phyloP scores from a whole-genome alignment of 2,113 vertebrate genomes.

The Bufo gargarizans region DNA sequence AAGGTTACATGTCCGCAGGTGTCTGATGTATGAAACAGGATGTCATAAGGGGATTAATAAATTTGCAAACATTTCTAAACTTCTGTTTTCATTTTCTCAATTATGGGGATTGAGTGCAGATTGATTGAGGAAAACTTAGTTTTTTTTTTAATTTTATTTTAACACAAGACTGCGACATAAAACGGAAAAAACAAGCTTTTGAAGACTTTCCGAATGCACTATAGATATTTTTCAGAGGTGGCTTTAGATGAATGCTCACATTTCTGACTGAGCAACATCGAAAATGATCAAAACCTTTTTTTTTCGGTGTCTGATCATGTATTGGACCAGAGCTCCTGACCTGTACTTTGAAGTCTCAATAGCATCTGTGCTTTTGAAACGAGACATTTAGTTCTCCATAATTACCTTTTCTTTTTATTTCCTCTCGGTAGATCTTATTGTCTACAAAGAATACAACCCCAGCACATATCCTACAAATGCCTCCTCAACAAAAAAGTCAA shows the following conservation, averaged over 20 bases:
- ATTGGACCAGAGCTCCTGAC: not conserved
- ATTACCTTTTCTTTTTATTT: not conserved
- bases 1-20: too few relatives aligned
- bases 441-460: conserved; percentile 18
- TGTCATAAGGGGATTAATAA: too few relatives aligned
- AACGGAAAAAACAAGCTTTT: too few relatives aligned
- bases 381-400: conserved; percentile 21
- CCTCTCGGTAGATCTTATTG: not conserved
- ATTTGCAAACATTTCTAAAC: too few relatives aligned
- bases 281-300: conserved; percentile 10
- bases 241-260: not conserved
- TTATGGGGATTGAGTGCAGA: too few relatives aligned
- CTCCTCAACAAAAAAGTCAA: not conserved
- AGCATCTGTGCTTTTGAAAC: conserved; percentile 27
- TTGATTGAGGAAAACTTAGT: too few relatives aligned
- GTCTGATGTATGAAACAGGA: too few relatives aligned
- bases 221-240: not conserved
- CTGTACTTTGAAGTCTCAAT: conserved; percentile 5
- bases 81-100: too few relatives aligned
- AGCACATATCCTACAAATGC: not conserved
- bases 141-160: too few relatives aligned
- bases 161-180: too few relatives aligned
- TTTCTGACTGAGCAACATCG: not conserved
- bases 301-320: not conserved
- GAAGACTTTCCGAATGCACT: not conserved